Evolutionary conservation across 2,888 invertebrate genomes (phyloP).

Genomic region (Macaria notata): DNA sequence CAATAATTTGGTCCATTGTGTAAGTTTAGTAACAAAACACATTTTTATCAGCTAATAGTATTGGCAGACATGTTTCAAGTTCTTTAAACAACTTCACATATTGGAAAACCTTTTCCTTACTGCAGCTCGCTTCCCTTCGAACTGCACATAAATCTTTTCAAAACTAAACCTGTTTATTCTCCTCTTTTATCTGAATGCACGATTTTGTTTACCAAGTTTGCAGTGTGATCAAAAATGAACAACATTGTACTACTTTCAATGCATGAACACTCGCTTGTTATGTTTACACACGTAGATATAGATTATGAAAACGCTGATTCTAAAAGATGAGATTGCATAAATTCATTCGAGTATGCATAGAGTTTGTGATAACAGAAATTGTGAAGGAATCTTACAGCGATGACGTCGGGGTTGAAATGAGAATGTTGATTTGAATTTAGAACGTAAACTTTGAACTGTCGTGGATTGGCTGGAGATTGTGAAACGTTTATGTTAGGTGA

Average conservation of each 20-base stretch:
- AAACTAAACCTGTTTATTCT: constrained; percentile 50
- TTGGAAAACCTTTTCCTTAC: constrained; percentile 4
- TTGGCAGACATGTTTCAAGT: too few relatives aligned
- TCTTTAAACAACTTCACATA: too few relatives aligned
- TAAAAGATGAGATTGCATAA: constrained; percentile 16
- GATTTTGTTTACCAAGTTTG: constrained; percentile 40
- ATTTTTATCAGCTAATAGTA: too few relatives aligned
- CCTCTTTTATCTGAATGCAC: constrained; percentile 37
- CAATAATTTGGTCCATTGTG: too few relatives aligned
- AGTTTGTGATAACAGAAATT: constrained; percentile 8
- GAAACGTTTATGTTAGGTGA: too few relatives aligned
- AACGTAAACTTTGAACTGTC: background rate
- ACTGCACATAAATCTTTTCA: constrained; percentile 51
- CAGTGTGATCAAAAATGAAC: constrained; percentile 33
- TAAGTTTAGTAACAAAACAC: too few relatives aligned
- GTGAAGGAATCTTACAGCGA: background rate
- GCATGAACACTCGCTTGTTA: constrained; percentile 11
- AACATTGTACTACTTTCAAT: constrained; percentile 19
- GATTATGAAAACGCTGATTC: constrained; percentile 11
- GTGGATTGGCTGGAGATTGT: too few relatives aligned
- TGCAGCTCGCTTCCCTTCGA: constrained; percentile 24
- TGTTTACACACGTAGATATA: constrained; percentile 5
- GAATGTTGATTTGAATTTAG: constrained; percentile 9
- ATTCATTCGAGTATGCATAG: constrained; percentile 18
- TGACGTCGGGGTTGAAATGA: constrained; percentile 5